phyloP scores from a whole-genome alignment of 1,140 invertebrate species.

The Meloidogyne floridensis region DNA sequence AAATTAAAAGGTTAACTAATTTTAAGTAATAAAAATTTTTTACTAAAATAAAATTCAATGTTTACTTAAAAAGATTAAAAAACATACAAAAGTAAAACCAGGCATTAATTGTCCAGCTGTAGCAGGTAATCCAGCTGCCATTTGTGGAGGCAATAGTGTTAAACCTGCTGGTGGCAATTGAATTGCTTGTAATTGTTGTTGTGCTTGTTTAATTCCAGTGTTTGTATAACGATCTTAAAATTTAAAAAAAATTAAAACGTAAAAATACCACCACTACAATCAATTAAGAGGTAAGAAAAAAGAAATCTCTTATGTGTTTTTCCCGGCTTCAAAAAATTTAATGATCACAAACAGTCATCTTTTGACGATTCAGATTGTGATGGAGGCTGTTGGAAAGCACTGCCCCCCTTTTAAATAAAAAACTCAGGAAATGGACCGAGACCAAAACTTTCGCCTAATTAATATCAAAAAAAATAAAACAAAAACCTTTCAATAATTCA shows the following conservation, averaged over 20 bases:
- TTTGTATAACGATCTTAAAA: slow-evolving; percentile 28
- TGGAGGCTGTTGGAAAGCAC: too few species aligned
- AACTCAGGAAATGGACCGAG: too few species aligned
- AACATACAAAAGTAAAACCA: slow-evolving; percentile 19
- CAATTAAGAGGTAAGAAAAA: neutral
- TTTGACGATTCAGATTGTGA: too few species aligned
- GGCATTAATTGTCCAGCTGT: slow-evolving; percentile 7
- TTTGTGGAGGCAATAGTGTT: neutral
- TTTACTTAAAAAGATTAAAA: neutral
- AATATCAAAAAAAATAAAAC: slow-evolving; percentile 15
- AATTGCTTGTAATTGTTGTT: slow-evolving; percentile 19
- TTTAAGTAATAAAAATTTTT: too few species aligned
- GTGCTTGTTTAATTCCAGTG: slow-evolving; percentile 17
- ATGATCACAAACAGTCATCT: too few species aligned
- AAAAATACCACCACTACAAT: neutral
- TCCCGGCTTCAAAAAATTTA: neutral
- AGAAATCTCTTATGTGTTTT: neutral
- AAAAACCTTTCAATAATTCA: slow-evolving; percentile 40
- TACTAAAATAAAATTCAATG: too few species aligned
- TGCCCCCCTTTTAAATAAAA: slow-evolving; percentile 12
- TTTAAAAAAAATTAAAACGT: neutral
- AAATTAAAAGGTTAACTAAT: neutral
- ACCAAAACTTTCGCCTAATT: neutral
- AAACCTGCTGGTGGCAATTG: neutral
- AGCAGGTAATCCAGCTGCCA: neutral